Conservation (phyloP, 2,888 invertebrate species). For the Lucinisca nassula region DNA sequence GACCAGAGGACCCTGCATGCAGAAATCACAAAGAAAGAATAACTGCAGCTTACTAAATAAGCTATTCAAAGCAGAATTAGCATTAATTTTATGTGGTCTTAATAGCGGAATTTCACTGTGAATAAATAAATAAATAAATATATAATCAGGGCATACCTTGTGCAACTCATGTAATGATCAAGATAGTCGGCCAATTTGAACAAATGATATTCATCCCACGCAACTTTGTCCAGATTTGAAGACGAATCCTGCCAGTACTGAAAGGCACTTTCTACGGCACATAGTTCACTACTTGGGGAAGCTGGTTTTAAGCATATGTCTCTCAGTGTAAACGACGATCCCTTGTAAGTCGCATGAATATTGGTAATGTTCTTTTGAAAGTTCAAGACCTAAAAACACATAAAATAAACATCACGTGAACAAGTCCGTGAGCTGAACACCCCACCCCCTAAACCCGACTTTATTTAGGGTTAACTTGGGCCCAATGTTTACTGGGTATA, state of each 20-base stretch:
- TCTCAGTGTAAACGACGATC: slow-evolving; percentile 87
- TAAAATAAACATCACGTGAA: not conserved
- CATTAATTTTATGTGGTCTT: no score
- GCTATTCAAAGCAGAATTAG: no score
- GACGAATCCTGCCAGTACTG: slow-evolving; percentile 93
- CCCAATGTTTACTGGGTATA: no score
- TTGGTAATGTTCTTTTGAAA: slow-evolving; percentile 84
- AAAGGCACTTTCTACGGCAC: slow-evolving; percentile 96
- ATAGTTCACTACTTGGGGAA: slow-evolving; percentile 91
- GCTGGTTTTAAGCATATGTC: slow-evolving; percentile 98
- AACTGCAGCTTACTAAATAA: no score
- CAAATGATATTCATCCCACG: slow-evolving; percentile 69
- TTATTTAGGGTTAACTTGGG: no score
- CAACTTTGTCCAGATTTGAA: slow-evolving; percentile 73
- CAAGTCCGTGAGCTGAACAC: no score
- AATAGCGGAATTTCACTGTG: no score
- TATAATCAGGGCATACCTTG: slow-evolving; percentile 88
- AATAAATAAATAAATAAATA: no score
- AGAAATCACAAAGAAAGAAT: no score
- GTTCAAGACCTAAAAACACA: slow-evolving; percentile 81
- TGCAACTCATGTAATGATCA: slow-evolving; percentile 92
- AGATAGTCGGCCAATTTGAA: slow-evolving; percentile 90
- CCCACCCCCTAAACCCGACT: no score
- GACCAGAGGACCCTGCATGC: no score
- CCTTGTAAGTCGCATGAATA: slow-evolving; percentile 72